Base-by-base conservation (phyloP, 35 echinoderm and acorn worm genomes). In the Ophioderma brevispina region DNA sequence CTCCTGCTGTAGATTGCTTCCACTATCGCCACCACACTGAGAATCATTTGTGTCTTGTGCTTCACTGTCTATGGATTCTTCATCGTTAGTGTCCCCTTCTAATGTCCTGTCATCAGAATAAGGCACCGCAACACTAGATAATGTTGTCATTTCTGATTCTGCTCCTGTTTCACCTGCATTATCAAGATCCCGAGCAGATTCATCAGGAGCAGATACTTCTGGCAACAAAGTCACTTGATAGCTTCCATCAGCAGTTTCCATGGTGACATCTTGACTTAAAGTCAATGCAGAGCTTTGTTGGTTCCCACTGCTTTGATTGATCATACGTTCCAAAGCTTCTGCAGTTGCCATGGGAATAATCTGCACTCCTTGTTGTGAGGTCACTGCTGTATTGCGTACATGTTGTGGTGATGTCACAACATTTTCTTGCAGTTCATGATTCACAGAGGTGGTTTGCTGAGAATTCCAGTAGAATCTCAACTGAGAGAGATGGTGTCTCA, bases 401-500 rank as follows among this genome's bases (percentile, higher is more conserved):
- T 52, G 46, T 52, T 8, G 21, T 11, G 8, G 46, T 8, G 46
- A 52, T 3, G 59, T 70, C n/a, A 15, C 6, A 13, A 25, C n/a
- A 15, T 6, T 25, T 6, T 70, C 17, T 70, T 46, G 41, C 5
- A 46, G 41, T 46, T 46, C 41, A 8, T 46, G 41, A 46, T 46
- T 46, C 17, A 17, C 41, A 8, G 41, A 8, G 5, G 41, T 46
- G 41, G 17, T 46, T 17, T 70, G 59, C 28, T 70, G 59, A 25
- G 15, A 25, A 25, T 70, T 70, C 28, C 10, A 15, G 28, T 83
- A 90, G 0, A 82, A 55, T 36, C 88, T 33, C 37, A 90, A 80
- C 55, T 90, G 88, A 39, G 46, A 79, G 39, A 90, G 38, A 40
- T 90, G 88, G 59, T 90, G 88, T 10, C 64, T 81, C 25, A 90